These are phyloP conservation scores for Poecilobothrus nobilitatus DNA, from an alignment of 2,888 invertebrate genomes.

Conservation along the genomic window DNA sequence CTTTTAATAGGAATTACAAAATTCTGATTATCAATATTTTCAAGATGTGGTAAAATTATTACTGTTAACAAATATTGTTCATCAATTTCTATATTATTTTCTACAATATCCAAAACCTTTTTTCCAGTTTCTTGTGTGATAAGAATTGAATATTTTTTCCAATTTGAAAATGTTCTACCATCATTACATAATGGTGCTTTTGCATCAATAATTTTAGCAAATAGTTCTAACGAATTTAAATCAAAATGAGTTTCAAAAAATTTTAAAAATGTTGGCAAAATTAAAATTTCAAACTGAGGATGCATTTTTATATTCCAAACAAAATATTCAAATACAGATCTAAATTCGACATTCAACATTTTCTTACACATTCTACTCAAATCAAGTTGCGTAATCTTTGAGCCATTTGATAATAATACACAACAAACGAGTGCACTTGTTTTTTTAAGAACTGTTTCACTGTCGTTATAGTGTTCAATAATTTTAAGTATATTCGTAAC, in stretches of 20 bases:
- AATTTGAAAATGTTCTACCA: conserved; percentile 52
- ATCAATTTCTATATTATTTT: background rate
- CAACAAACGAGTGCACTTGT: conserved; percentile 51
- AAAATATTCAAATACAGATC: conserved; percentile 53
- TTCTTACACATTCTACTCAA: conserved; percentile 60
- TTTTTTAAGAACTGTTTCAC: conserved; percentile 17
- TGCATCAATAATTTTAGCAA: conserved; percentile 56
- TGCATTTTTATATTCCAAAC: conserved; percentile 57
- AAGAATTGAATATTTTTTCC: conserved; percentile 60
- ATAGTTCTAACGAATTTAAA: conserved; percentile 49
- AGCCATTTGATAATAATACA: conserved; percentile 52
- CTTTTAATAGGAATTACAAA: background rate
- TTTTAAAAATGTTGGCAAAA: conserved; percentile 59
- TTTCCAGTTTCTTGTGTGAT: conserved; percentile 35
- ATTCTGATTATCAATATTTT: background rate
- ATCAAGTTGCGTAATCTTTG: conserved; percentile 63
- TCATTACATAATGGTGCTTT: conserved; percentile 57
- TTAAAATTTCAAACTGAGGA: conserved; percentile 62
- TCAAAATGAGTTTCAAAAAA: conserved; percentile 52
- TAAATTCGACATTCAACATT: conserved; percentile 50
- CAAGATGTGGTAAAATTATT: background rate
- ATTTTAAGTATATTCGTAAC: conserved; percentile 47
- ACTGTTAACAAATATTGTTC: background rate
- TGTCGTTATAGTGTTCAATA: conserved; percentile 24
- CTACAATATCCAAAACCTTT: background rate